phyloP scores from a whole-genome alignment of 2,113 vertebrate species.

The Malurus cyaneus region DNA sequence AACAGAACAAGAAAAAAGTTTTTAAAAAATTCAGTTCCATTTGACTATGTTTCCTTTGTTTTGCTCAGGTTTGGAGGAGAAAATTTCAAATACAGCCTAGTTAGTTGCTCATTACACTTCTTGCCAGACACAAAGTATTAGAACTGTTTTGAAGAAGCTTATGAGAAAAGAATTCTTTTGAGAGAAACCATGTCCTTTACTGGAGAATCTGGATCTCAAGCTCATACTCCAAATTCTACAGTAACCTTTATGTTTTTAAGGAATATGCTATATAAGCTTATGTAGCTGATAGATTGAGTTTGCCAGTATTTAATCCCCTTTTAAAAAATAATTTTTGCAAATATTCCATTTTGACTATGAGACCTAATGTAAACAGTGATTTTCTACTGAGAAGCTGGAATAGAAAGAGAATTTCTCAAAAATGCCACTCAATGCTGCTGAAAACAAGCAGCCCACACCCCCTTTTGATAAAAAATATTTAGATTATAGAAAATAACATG shows the following conservation, averaged over 20 bases:
- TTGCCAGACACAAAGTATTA: background rate
- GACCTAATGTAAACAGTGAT: background rate
- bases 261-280: background rate
- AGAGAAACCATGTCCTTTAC: background rate
- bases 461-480: background rate
- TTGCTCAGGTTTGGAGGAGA: background rate
- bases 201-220: background rate
- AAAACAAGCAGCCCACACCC: fast-evolving
- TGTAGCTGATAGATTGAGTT: background rate
- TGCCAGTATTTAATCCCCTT: background rate
- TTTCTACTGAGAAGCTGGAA: background rate
- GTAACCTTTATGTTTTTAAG: background rate
- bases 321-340: background rate
- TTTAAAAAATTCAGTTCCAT: background rate
- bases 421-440: background rate
- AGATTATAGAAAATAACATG: background rate
- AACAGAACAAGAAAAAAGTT: background rate
- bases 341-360: background rate
- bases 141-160: background rate
- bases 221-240: background rate
- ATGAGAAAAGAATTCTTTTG: background rate
- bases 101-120: background rate
- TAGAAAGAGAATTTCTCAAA: background rate
- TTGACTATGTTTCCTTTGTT: background rate
- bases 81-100: background rate